phyloP scores from a whole-genome alignment of 2,113 vertebrate species.

The Mustelus asterias region DNA sequence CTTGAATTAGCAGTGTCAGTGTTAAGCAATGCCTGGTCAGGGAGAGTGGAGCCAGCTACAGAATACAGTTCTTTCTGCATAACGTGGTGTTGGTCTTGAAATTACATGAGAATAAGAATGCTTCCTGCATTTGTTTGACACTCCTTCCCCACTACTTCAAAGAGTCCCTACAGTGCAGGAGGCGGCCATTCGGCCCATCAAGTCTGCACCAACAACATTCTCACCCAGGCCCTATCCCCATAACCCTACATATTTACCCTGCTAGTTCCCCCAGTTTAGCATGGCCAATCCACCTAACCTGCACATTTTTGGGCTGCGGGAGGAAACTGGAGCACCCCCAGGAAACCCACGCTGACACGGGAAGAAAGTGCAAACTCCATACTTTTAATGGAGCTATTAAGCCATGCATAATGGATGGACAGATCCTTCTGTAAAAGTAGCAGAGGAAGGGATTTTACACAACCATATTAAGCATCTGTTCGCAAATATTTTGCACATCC shows the following conservation, averaged over 20 bases:
- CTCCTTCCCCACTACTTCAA: background rate
- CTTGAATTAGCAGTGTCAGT: background rate
- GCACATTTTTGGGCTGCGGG: too few relatives aligned
- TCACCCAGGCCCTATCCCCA: too few relatives aligned
- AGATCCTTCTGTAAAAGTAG: background rate
- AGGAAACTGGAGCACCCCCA: too few relatives aligned
- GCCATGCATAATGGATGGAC: background rate
- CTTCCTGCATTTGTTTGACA: background rate
- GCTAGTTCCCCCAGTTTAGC: too few relatives aligned
- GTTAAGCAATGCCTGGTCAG: background rate
- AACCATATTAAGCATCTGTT: background rate
- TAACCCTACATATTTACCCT: too few relatives aligned
- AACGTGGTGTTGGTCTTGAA: background rate
- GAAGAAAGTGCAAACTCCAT: too few relatives aligned
- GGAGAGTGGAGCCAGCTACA: background rate
- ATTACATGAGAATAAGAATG: background rate
- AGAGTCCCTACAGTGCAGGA: too few relatives aligned
- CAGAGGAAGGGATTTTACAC: background rate
- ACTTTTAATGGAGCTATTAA: background rate
- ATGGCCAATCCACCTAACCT: too few relatives aligned
- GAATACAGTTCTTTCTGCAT: background rate
- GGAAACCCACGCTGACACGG: too few relatives aligned
- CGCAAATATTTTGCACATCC: background rate
- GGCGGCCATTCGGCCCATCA: too few relatives aligned
- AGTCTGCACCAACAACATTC: too few relatives aligned